Percentiles rank a stretch among this genome's conserved stretches.
Conservation (phyloP, 2,888 invertebrate species). For the Cheilosia urbana region DNA sequence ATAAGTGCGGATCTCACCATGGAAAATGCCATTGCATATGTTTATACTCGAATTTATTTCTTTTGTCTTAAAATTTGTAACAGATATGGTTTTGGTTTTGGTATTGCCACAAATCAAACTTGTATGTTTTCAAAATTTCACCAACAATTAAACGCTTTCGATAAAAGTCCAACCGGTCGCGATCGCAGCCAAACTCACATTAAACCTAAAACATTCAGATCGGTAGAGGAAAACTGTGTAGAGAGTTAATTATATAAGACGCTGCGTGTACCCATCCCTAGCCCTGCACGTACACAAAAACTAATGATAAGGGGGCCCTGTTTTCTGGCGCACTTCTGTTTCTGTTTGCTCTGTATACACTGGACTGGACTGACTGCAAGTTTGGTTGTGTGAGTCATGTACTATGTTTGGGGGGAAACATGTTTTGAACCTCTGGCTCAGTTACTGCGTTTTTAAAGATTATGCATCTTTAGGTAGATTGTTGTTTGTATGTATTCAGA, state of each 20-base stretch:
- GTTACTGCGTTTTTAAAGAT: background rate
- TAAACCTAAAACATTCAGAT: constrained; percentile 28
- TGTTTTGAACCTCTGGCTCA: constrained; percentile 17
- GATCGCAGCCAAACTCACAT: constrained; percentile 38
- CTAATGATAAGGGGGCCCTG: constrained; percentile 18
- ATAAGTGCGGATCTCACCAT: constrained; percentile 41
- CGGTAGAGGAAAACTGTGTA: constrained; percentile 42
- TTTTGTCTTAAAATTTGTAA: background rate
- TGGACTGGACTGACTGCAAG: constrained; percentile 34
- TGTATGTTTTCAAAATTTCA: background rate
- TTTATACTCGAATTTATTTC: background rate
- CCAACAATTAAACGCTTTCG: background rate
- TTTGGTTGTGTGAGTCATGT: constrained; percentile 4
- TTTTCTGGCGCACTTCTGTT: constrained; percentile 25
- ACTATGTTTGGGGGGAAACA: constrained; percentile 5
- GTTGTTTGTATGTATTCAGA: background rate
- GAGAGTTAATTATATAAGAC: constrained; percentile 51
- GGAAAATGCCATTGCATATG: constrained; percentile 48
- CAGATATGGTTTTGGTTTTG: background rate
- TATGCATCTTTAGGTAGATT: background rate
- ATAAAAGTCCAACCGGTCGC: constrained; percentile 43
- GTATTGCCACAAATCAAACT: background rate
- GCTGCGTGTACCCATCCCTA: constrained; percentile 13
- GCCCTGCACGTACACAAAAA: constrained; percentile 15
- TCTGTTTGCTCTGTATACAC: constrained; percentile 13